Percentiles rank a stretch among this genome's conserved stretches.
Conservation (phyloP, 1,140 invertebrate species). For the Wiebesia pumilae region DNA sequence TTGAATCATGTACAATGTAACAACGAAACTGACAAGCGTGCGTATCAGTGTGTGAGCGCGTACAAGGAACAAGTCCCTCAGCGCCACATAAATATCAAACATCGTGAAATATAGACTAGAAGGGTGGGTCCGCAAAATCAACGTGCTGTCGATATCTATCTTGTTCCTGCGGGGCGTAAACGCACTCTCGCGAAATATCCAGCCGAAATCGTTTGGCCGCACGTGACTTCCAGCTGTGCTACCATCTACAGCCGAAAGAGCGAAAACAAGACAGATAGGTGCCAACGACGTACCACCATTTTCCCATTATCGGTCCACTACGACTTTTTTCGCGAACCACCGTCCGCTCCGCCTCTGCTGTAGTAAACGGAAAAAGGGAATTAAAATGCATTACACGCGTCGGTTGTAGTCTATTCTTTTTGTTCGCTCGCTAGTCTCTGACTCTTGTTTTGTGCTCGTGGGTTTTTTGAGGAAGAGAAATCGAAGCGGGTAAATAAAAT, state of each 20-base stretch:
- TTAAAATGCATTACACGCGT: slow-evolving; percentile 20
- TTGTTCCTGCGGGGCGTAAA: slow-evolving; percentile 13
- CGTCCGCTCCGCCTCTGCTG: no score
- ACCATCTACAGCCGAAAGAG: neutral
- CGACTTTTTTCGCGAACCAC: neutral
- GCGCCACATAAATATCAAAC: neutral
- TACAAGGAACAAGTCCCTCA: neutral
- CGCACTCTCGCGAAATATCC: neutral
- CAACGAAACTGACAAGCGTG: no score
- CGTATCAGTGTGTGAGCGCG: neutral
- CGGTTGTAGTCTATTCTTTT: neutral
- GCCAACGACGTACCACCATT: neutral
- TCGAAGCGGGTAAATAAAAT: neutral
- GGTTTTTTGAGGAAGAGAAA: neutral
- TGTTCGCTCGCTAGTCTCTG: neutral
- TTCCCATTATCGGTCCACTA: slow-evolving; percentile 4
- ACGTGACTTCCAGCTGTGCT: neutral
- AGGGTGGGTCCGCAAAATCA: slow-evolving; percentile 27
- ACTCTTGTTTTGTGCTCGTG: neutral
- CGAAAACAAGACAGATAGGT: slow-evolving; percentile 29
- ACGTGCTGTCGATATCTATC: slow-evolving; percentile 40
- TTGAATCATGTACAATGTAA: no score
- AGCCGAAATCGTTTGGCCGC: slow-evolving; percentile 28
- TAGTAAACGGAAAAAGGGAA: neutral
- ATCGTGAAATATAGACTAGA: slow-evolving; percentile 9